Conservation (phyloP, 2,888 invertebrate genomes). For the Tenthredo scrophulariae region DNA sequence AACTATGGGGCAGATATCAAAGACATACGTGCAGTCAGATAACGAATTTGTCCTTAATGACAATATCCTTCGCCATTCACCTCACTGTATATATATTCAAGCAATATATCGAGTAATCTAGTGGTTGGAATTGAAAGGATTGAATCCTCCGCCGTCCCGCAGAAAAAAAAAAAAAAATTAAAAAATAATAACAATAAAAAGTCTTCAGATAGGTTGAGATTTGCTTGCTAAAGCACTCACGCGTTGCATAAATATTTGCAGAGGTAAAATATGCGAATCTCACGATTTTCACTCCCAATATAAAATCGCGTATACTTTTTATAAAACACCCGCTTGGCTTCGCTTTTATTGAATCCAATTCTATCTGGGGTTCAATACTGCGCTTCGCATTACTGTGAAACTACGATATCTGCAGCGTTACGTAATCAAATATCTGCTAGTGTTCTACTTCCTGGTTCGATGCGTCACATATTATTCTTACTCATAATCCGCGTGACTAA, state of each 20-base stretch:
- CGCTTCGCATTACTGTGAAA: background rate
- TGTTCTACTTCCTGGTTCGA: background rate
- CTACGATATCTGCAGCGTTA: slow-evolving; percentile 10
- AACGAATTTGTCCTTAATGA: background rate
- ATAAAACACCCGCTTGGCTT: background rate
- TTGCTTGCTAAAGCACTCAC: background rate
- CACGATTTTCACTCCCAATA: background rate
- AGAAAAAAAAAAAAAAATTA: no score
- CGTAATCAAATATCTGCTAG: background rate
- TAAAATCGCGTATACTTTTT: background rate
- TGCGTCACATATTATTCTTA: background rate
- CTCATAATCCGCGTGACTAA: no score
- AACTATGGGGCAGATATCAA: background rate
- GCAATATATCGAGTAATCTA: background rate
- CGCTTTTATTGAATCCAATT: background rate
- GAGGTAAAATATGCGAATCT: background rate
- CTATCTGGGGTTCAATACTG: background rate
- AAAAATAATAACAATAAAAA: background rate
- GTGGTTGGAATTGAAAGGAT: background rate
- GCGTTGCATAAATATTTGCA: background rate
- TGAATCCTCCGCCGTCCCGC: background rate
- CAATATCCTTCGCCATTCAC: background rate
- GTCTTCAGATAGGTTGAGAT: background rate
- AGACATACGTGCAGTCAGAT: background rate
- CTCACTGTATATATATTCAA: background rate